phyloP scores from a whole-genome alignment of 1,140 invertebrate species.

The Drosophila kanapiae region DNA sequence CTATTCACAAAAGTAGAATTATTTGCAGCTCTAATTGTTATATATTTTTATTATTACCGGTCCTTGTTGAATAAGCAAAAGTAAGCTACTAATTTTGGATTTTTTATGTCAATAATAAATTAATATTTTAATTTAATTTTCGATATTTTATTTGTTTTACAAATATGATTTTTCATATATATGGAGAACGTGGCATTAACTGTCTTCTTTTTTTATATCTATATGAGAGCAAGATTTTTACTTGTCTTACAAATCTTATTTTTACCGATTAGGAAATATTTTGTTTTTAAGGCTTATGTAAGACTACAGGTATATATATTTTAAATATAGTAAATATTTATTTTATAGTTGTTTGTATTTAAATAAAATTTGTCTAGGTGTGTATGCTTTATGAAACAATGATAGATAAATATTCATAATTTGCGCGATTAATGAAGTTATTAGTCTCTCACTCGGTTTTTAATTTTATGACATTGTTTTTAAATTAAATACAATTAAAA shows the following conservation, averaged over 20 bases:
- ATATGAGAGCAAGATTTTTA: slow-evolving; percentile 6
- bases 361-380: slow-evolving; percentile 50
- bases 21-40: too few species aligned
- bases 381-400: slow-evolving; percentile 27
- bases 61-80: background rate
- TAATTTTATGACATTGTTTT: slow-evolving; percentile 34
- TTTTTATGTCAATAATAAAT: background rate
- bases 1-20: too few species aligned
- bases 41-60: too few species aligned
- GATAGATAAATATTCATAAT: slow-evolving; percentile 20
- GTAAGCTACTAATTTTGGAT: background rate
- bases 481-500: slow-evolving; percentile 27
- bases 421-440: slow-evolving; percentile 50
- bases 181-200: background rate
- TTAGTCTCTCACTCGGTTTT: slow-evolving; percentile 73
- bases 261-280: slow-evolving; percentile 16
- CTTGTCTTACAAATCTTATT: background rate
- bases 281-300: slow-evolving; percentile 4
- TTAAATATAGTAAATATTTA: slow-evolving; percentile 29
- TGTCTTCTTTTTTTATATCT: background rate
- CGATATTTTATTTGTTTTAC: background rate
- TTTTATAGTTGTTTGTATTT: slow-evolving; percentile 21
- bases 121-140: background rate
- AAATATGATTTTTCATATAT: background rate
- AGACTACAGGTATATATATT: slow-evolving; percentile 14